Evolutionary conservation across 64 coral and sea anemone genomes (phyloP).

Genomic region (Cladopsammia gracilis): DNA sequence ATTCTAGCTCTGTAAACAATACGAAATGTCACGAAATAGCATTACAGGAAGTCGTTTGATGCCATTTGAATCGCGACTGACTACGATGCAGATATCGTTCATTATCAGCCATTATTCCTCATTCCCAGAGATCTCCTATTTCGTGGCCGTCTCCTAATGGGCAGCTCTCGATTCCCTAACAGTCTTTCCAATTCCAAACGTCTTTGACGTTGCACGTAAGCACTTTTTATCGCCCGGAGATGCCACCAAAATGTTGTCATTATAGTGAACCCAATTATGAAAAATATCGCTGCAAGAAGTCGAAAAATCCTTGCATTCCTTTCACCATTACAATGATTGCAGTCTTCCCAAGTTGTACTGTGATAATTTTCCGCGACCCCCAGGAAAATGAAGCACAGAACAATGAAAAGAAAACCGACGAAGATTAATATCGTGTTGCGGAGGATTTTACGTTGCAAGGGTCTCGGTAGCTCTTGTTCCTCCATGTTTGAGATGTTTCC

Average conservation of each 20-base stretch:
- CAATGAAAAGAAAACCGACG: constrained; percentile 1
- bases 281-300: constrained; percentile 2
- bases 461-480: background rate
- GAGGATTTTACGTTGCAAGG: background rate
- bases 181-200: constrained; percentile 4
- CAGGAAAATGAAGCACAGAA: constrained; percentile 33
- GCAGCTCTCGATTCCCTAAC: background rate
- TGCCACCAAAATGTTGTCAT: constrained; percentile 39
- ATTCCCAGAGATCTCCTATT: background rate
- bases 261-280: constrained; percentile 5
- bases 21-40: too few species aligned
- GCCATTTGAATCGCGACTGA: too few species aligned
- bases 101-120: constrained; percentile 11
- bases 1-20: too few species aligned
- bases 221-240: background rate
- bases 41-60: too few species aligned
- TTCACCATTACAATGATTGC: background rate
- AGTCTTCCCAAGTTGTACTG: background rate
- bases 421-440: constrained; percentile 27
- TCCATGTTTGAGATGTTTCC: background rate
- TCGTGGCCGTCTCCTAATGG: background rate
- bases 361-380: constrained; percentile 30
- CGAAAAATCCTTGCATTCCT: constrained; percentile 6
- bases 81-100: background rate
- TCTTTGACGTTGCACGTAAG: background rate